Conservation (phyloP, 2,113 vertebrate genomes). For the Pangasianodon hypophthalmus region DNA sequence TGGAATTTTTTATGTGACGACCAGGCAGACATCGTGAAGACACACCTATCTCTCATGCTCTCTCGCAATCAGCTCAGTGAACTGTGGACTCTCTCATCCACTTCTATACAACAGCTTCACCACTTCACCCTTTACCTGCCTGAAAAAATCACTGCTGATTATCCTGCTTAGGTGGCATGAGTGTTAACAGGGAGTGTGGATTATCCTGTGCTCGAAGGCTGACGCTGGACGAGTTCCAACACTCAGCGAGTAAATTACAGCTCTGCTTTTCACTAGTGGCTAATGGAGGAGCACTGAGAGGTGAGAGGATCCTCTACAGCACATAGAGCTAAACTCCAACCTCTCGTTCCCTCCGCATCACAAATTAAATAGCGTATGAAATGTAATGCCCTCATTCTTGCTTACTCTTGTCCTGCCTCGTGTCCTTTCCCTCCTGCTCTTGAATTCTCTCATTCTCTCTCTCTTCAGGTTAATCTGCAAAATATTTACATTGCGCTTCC, state of each 20-base stretch:
- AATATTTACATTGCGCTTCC: not conserved
- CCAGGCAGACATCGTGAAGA: not conserved
- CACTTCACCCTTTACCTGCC: not conserved
- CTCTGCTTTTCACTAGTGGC: not conserved
- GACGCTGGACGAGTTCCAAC: not conserved
- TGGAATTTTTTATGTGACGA: not conserved
- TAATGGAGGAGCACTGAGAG: not conserved
- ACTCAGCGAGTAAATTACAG: conserved; percentile 1
- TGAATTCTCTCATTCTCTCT: no score
- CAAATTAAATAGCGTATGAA: not conserved
- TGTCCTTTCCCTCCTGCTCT: not conserved
- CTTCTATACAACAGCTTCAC: not conserved
- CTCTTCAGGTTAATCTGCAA: not conserved
- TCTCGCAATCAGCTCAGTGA: not conserved
- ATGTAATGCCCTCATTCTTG: no score
- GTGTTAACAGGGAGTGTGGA: not conserved
- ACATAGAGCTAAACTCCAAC: not conserved
- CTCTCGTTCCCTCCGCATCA: not conserved
- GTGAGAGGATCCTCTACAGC: not conserved
- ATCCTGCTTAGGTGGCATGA: not conserved
- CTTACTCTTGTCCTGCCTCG: not conserved
- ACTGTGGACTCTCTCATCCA: not conserved
- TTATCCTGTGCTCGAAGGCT: not conserved
- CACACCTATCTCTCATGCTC: not conserved
- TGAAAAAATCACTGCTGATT: not conserved